These are phyloP conservation scores for Centrocercus urophasianus DNA, from an alignment of 2,113 vertebrate species.

Conservation along the genomic window DNA sequence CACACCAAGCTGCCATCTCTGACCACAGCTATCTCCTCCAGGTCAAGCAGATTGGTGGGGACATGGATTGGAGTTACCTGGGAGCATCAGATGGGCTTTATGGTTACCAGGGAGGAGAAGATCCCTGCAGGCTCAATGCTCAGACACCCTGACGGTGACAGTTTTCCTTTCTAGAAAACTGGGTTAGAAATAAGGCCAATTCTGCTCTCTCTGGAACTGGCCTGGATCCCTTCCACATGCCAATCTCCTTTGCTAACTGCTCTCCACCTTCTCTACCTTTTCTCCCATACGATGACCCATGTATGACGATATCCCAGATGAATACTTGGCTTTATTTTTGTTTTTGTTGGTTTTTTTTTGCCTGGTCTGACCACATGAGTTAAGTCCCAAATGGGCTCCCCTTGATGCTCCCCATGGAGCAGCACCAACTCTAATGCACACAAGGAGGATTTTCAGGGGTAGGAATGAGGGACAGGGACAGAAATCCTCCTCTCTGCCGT, in stretches of 20 bases:
- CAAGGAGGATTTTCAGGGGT: neutral
- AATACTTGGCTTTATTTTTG: neutral
- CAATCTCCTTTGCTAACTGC: neutral
- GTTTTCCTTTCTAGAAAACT: neutral
- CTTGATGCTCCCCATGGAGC: neutral
- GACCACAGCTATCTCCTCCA: rapidly evolving
- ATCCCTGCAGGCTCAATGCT: neutral
- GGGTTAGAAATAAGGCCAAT: neutral
- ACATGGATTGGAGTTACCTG: rapidly evolving
- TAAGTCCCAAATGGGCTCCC: neutral
- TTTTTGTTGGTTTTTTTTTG: neutral
- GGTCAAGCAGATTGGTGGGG: neutral
- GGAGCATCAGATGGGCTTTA: neutral
- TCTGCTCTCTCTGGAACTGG: neutral
- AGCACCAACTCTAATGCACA: rapidly evolving
- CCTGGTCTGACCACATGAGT: neutral
- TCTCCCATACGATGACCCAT: neutral
- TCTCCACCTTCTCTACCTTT: neutral
- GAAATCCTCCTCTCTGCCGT: neutral
- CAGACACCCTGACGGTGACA: neutral
- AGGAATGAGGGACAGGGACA: neutral
- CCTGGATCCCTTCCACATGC: neutral
- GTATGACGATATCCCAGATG: neutral
- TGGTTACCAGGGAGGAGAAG: neutral
- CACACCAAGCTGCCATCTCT: neutral